A percentile compares a stretch with the other conserved stretches of the same genome.
Evolutionary conservation across 2,888 invertebrate species (phyloP).

Genomic region (Cerceris rybyensis): DNA sequence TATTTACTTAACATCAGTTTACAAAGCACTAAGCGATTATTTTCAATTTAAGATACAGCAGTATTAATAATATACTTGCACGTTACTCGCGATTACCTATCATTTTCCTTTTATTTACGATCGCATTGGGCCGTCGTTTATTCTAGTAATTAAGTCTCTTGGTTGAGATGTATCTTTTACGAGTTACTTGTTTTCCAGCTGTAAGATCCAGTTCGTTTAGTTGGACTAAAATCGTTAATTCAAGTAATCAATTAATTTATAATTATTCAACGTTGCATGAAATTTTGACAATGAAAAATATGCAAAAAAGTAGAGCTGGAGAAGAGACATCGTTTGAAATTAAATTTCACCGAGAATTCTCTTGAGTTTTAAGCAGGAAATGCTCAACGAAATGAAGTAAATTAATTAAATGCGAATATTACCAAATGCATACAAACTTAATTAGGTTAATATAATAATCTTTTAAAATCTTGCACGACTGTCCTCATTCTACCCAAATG

Average conservation of each 20-base stretch:
- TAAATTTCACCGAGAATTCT: too few species aligned
- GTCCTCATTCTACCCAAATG: conserved; percentile 40
- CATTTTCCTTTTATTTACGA: conserved; percentile 46
- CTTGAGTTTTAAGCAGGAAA: too few species aligned
- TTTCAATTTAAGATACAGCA: conserved; percentile 23
- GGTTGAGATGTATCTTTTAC: not conserved
- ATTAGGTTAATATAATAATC: too few species aligned
- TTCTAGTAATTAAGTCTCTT: conserved; percentile 39
- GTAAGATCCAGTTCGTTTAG: not conserved
- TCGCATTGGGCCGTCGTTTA: conserved; percentile 30
- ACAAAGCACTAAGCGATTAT: conserved; percentile 34
- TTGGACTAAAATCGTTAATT: not conserved
- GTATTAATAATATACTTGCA: conserved; percentile 40
- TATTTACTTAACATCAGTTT: conserved; percentile 47
- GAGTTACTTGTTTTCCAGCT: conserved; percentile 21
- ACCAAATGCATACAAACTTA: too few species aligned
- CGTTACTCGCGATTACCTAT: conserved; percentile 30
- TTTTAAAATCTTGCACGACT: not conserved
- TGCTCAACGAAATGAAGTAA: too few species aligned
- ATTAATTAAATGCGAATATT: too few species aligned
- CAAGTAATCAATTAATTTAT: not conserved
- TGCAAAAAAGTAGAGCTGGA: too few species aligned
- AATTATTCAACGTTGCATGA: too few species aligned
- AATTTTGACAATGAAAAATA: not conserved
- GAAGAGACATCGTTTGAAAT: too few species aligned